phyloP scores from a whole-genome alignment of 1,140 invertebrate species.

The Phthorimaea operculella region DNA sequence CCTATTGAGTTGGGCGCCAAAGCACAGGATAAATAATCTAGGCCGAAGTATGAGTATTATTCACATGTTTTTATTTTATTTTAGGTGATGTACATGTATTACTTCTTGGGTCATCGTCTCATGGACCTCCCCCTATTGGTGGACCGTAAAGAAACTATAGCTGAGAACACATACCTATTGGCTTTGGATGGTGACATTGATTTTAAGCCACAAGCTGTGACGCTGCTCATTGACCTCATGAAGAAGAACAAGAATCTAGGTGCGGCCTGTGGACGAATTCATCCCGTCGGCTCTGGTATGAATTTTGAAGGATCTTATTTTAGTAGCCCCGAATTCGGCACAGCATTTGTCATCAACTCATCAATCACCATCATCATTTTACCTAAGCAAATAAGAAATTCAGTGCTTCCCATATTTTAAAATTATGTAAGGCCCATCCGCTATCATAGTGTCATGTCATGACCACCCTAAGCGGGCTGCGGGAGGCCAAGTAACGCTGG shows the following conservation, averaged over 20 bases:
- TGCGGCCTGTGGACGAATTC: conserved; percentile 97
- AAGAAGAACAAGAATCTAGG: conserved; percentile 98
- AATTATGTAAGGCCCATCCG: too few relatives aligned
- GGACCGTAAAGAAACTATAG: conserved; percentile 91
- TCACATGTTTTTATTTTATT: conserved; percentile 10
- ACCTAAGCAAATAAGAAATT: too few relatives aligned
- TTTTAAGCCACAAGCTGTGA: conserved; percentile 94
- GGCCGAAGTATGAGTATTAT: background rate
- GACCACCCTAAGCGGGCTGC: too few relatives aligned
- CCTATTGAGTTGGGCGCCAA: background rate
- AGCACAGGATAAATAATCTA: too few relatives aligned
- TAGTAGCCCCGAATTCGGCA: too few relatives aligned
- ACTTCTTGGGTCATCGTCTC: conserved; percentile 91
- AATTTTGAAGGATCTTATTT: background rate
- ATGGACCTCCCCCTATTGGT: conserved; percentile 94
- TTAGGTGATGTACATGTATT: conserved; percentile 99
- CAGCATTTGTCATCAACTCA: too few relatives aligned
- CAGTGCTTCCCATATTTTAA: too few relatives aligned
- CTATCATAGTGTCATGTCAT: too few relatives aligned
- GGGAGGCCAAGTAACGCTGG: too few relatives aligned
- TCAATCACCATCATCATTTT: conserved; percentile 98
- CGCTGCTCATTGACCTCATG: conserved; percentile 96
- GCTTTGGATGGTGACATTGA: conserved; percentile 98
- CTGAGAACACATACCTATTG: conserved; percentile 95
- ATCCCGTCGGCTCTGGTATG: conserved; percentile 91